Percentiles rank a stretch among this genome's conserved stretches.
Conservation (phyloP, 2,888 invertebrate genomes). For the Ommatoiulus sabulosus region DNA sequence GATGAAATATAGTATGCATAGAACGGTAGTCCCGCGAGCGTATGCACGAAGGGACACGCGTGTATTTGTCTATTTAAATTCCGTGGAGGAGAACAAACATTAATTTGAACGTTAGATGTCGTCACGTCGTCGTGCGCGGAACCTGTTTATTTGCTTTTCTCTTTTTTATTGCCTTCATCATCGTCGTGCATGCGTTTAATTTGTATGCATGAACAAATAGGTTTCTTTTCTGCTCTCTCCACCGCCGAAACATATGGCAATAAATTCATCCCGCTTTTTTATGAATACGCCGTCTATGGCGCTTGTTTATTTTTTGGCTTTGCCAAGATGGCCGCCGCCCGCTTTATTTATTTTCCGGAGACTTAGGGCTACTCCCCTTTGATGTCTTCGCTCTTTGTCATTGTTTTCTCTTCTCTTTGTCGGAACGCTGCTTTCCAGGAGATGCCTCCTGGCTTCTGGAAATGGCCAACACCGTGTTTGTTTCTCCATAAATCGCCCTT, state of each 20-base stretch:
- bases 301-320: constrained; percentile 22
- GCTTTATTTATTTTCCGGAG: constrained; percentile 13
- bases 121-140: not conserved
- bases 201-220: constrained; percentile 28
- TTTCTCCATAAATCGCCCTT: not conserved
- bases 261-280: constrained; percentile 32
- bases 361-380: constrained; percentile 44
- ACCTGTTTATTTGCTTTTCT: not conserved
- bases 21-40: no score
- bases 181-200: constrained; percentile 13
- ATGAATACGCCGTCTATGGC: constrained; percentile 34
- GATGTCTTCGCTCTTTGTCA: constrained; percentile 42
- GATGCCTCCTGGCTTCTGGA: not conserved
- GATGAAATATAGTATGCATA: not conserved
- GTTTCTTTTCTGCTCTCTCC: not conserved
- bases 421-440: not conserved
- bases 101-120: not conserved
- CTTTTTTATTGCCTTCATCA: constrained; percentile 20
- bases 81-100: not conserved
- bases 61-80: constrained; percentile 23
- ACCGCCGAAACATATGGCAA: constrained; percentile 6
- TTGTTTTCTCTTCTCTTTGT: constrained; percentile 27
- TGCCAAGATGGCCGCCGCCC: not conserved
- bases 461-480: constrained; percentile 7
- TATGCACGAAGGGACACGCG: no score